Evolutionary conservation across 2,113 vertebrate species (phyloP), one percentile per base, ranked within the genome.

Genomic region (Corythoichthys intestinalis): DNA sequence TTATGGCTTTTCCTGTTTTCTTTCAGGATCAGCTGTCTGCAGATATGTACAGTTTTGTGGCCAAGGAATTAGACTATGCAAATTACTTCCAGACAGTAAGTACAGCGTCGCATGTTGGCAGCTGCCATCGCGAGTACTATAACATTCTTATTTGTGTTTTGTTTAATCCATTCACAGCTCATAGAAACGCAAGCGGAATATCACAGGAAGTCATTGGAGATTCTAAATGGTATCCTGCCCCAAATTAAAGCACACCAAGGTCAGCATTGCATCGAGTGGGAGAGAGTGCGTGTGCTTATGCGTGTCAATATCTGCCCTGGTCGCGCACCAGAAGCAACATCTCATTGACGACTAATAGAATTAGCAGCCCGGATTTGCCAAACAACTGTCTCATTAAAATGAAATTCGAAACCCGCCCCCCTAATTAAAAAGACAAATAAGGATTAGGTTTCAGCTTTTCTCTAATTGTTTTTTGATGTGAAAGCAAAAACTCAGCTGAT

Each of bases 21-120:
- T 72, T 85, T 63, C 79, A 99, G 97, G 97, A 99, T 92, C 96
- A 98, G 86, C 91, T 98, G 77, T 98, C 97, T 10, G 97, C 97
- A 66, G 97, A 99, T 87, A 98, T 99, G 96, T 99, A 98, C 94
- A 97, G 89, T 82, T 99, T 99, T 75, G 93, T 98, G 96, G 97
- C 97, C 96, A 98, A 99, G 98, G 97, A 99, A 96, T 95, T 98
- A 77, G 96, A 99, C 95, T 99, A 99, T 97, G 96, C 96, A 97
- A 98, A 94, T 91, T 98, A 97, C 91, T 99, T 99, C 81, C 95
- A 99, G 90, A 96, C 92, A 11, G 97, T 96, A 89, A 97, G 95
- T 86, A 53, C n/a, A 4, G 4, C 14, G 34, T n/a, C 10, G 7
- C 44, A 48, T 56, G 0, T 6, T 70, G 11, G 49, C 28, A 66